Conservation (phyloP, 2,113 vertebrate genomes). For the Etheostoma spectabile region DNA sequence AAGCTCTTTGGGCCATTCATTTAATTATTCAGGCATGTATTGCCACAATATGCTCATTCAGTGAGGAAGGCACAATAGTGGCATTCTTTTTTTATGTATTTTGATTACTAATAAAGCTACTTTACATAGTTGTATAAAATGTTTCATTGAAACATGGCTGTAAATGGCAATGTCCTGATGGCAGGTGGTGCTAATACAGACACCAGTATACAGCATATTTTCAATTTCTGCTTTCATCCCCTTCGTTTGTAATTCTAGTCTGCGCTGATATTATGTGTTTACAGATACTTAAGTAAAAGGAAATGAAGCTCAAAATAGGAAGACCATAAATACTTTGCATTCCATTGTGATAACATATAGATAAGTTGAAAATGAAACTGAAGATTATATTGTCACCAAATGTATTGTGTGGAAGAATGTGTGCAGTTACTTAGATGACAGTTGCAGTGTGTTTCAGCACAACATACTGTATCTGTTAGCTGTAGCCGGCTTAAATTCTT, state of each 20-base stretch:
- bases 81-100: background rate
- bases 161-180: background rate
- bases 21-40: background rate
- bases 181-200: too few species aligned
- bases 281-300: background rate
- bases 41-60: background rate
- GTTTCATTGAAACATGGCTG: background rate
- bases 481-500: background rate
- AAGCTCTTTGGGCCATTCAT: background rate
- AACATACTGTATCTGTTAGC: background rate
- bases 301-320: background rate
- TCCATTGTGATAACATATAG: conserved; percentile 1
- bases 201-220: background rate
- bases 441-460: background rate
- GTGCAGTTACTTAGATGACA: background rate
- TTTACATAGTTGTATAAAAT: background rate
- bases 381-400: background rate
- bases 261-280: background rate
- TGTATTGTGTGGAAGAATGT: background rate
- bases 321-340: conserved; percentile 1
- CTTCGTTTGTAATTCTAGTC: background rate
- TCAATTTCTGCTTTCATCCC: background rate
- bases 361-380: conserved; percentile 20
- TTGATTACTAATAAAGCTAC: background rate
- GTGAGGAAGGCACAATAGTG: background rate